A percentile compares a stretch with the other conserved stretches of the same genome.
phyloP scores from a whole-genome alignment of 2,888 invertebrate genomes.

The Rapana venosa region DNA sequence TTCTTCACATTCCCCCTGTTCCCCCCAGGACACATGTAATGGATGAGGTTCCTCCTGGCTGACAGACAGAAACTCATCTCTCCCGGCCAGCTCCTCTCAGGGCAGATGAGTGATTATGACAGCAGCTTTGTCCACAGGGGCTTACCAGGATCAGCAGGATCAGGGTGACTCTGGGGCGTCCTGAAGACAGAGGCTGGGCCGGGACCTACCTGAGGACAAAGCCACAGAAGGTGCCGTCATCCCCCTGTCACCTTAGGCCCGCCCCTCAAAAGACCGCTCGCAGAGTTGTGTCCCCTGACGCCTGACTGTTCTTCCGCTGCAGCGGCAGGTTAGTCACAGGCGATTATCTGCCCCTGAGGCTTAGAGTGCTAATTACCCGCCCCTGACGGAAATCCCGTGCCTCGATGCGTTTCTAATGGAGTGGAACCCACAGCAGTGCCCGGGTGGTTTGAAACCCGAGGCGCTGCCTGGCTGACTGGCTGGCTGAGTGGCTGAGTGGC shows the following conservation, averaged over 20 bases:
- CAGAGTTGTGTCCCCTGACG: conserved; percentile 38
- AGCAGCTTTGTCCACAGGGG: not conserved
- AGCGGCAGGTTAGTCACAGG: conserved; percentile 37
- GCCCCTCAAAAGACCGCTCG: conserved; percentile 15
- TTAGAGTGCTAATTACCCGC: conserved; percentile 37
- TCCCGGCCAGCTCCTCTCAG: not conserved
- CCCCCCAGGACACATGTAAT: not conserved
- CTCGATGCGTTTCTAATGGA: conserved; percentile 30
- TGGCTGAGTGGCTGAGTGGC: not conserved
- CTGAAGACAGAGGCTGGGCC: not conserved
- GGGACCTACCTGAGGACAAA: conserved; percentile 11
- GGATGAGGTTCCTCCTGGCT: not conserved
- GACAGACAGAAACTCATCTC: not conserved
- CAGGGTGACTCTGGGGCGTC: no score
- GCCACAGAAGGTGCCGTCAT: conserved; percentile 30
- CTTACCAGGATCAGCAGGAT: not conserved
- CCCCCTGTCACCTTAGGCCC: conserved; percentile 15
- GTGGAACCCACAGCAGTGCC: not conserved
- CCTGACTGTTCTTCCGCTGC: conserved; percentile 26
- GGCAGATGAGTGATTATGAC: conserved; percentile 8
- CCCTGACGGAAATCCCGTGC: conserved; percentile 34
- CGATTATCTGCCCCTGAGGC: conserved; percentile 38
- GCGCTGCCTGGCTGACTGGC: not conserved
- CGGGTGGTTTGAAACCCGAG: conserved; percentile 27
- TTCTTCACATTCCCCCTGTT: not conserved